Base-by-base conservation (phyloP, 2,113 vertebrate genomes). In the Burhinus oedicnemus region DNA sequence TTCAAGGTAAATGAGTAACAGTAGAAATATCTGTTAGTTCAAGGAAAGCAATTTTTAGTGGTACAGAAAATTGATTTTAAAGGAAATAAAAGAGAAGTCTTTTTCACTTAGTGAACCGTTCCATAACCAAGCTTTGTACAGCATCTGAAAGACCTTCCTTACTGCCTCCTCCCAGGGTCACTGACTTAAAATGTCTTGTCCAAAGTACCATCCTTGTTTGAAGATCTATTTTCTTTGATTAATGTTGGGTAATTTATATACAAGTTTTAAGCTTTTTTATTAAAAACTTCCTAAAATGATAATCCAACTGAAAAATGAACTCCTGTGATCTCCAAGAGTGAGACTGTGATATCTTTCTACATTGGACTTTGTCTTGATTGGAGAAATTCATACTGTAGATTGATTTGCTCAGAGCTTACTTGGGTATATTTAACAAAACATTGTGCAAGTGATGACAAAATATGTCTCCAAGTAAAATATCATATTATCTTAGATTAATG, bases 391-490 rank as follows among this genome's bases (percentile, higher is more conserved):
- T 61, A 58, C n/a, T 70, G 32, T 45, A 54, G 8, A 9, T 40
- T 60, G 64, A 85, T 70, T 79, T 83, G 51, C 70, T 93, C 55
- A 81, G 66, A 91, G 36, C 21, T 80, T 83, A 45, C 62, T 93
- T 82, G 58, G 18, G 47, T 87, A 36, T 58, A 80, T 90, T 94
- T 80, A 80, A 93, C 45, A 91, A 85, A 93, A 89, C 18, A 51
- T 62, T 85, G 26, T 83, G 45, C 5, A 10, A 94, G 91, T 90
- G 94, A 95, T 95, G 94, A 96, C 91, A 97, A 94, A 96, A 91
- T 72, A 30, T 86, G 75, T 91, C 91, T 91, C 87, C 3, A 47
- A 95, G 76, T 82, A 71, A 94, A 92, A 83, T 82, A 77, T 83
- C 32, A 1, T 89, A 93, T 93, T 93, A 89, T 87, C 64, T 75